phyloP scores from a whole-genome alignment of 2,113 vertebrate genomes.

The Motacilla tschutschensis region DNA sequence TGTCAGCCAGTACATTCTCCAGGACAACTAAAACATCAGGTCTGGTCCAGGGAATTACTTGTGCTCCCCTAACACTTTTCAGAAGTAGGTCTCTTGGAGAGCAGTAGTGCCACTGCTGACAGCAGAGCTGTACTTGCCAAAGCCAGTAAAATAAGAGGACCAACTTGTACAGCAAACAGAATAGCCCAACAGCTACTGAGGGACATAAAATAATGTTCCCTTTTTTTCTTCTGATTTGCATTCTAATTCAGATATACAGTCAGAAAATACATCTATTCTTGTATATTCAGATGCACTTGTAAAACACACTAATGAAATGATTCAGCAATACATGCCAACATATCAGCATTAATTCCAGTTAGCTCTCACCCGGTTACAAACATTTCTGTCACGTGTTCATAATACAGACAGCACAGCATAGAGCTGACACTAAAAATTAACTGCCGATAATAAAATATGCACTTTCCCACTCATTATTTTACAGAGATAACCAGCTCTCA shows the following conservation, averaged over 20 bases:
- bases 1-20: background rate
- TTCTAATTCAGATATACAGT: background rate
- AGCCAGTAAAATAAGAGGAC: background rate
- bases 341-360: background rate
- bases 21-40: background rate
- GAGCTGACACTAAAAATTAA: background rate
- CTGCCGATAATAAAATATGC: background rate
- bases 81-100: background rate
- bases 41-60: background rate
- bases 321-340: background rate
- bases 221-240: background rate
- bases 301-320: background rate
- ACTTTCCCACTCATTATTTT: background rate
- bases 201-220: background rate
- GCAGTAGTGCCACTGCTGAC: background rate
- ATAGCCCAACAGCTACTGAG: background rate
- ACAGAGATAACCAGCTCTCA: background rate
- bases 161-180: background rate
- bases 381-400: background rate
- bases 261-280: background rate
- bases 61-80: background rate
- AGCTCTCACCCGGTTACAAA: background rate
- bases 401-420: fast-evolving
- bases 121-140: background rate
- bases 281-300: background rate